Evolutionary conservation across 2,113 vertebrate genomes (phyloP).

Genomic region (Charina bottae): DNA sequence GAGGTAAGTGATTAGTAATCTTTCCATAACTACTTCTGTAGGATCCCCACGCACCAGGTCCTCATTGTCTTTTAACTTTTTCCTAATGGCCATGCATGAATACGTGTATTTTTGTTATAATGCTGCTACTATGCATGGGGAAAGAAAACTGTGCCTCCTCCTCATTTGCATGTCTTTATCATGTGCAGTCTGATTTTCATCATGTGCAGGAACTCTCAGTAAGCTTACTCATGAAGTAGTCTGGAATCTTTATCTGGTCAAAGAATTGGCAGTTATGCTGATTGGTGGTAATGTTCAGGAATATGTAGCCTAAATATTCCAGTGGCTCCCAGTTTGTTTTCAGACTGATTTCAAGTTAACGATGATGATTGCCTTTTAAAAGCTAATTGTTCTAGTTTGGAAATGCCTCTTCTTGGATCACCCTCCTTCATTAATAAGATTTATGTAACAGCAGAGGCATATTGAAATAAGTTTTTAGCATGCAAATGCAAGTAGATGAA

Average conservation of each 20-base stretch:
- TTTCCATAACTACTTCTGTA: conserved; percentile 11
- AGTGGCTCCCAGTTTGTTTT: neutral
- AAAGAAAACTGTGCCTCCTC: neutral
- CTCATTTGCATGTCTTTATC: neutral
- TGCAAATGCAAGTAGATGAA: no score
- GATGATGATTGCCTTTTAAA: neutral
- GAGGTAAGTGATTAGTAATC: conserved; percentile 82
- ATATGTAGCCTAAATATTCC: neutral
- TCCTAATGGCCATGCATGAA: neutral
- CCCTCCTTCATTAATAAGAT: neutral
- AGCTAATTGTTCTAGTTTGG: neutral
- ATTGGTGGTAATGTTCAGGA: neutral
- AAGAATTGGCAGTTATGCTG: neutral
- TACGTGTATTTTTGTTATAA: neutral
- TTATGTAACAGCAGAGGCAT: neutral
- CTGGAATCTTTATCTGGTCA: neutral
- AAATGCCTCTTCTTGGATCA: neutral
- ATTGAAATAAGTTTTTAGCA: neutral
- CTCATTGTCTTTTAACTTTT: neutral
- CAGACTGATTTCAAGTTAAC: neutral
- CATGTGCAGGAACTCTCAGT: neutral
- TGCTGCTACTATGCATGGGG: neutral
- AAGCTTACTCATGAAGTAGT: neutral
- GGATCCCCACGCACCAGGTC: neutral
- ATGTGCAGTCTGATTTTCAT: neutral